Base-by-base conservation (phyloP, 1,140 invertebrate genomes). In the Papilio polytes region DNA sequence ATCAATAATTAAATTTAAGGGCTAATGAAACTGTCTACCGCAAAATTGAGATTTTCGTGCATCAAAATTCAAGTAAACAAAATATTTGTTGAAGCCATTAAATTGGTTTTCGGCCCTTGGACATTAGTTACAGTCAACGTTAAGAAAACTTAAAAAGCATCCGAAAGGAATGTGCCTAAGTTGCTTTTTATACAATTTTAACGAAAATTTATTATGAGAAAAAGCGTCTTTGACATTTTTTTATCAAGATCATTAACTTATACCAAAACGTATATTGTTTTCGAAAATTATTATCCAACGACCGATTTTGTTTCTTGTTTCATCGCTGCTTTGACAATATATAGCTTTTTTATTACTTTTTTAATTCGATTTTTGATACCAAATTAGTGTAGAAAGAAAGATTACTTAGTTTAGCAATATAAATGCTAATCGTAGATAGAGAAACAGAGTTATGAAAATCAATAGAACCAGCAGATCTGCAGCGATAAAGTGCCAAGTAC, bases 221-320 rank as follows among this genome's bases (percentile, higher is more conserved):
- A 70, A 70, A 70, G 63, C 36, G 31, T 15, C 4, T 31, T 70
- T 70, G 63, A 70, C 63, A 70, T 70, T 70, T 70, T n/a, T 70
- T 70, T 70, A 26, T 31, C 63, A 70, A n/a, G 26, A 63, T 63
- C 59, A 63, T 63, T 63, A 63, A 26, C 63, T 36, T 36, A 70
- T 6, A 70, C 63, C 63, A 70, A 70, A 70, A 70, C 26, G 63
- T 18, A 70, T 70, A 70, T 70, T 70, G 63, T 31, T 70, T 70
- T 31, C 26, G 26, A 70, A 31, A 70, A 15, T 70, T 13, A 9
- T 22, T 63, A 63, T 63, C 59, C 31, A 63, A 63, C 22, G 22
- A 63, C 22, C 59, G 22, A 63, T 63, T 59, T 59, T 59, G 18
- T 22, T 59, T 59, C 56, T 59, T 59, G 20, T 59, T 13, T 22